Evolutionary conservation across 2,113 vertebrate genomes (phyloP), one percentile per base, ranked within the genome.

Genomic region (Hemibates koningsi): DNA sequence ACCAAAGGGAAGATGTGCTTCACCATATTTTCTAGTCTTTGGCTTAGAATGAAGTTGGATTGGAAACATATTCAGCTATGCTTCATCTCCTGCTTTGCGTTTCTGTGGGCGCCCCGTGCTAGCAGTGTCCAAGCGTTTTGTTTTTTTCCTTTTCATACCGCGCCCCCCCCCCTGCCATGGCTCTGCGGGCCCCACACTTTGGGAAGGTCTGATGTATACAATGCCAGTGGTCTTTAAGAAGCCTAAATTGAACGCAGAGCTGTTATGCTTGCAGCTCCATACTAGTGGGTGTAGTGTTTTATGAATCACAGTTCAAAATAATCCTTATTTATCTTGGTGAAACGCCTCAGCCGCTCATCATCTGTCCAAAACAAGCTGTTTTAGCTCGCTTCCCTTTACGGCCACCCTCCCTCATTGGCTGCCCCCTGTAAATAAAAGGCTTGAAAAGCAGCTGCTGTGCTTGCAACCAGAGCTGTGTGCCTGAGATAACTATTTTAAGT

Each of bases 211-310:
- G 57, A 85, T 88, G 71, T 82, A 50, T 81, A 73, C 91, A 88
- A 87, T 88, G 82, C 86, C 87, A 90, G 88, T 87, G 71, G 32
- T 86, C 21, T 73, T 50, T 57, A 81, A 86, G 86, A 84, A 87
- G 61, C 76, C 29, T 68, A 86, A 71, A 38, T 73, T 24, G 71
- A 90, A 90, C 80, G 52, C 6, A 24, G 38, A 16, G 7, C 38
- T 45, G 21, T 27, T 24, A 71, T 76, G 43, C 16, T 73, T 48
- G 41, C 68, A 76, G 41, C 68, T 48, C 14, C 41, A 29, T 48
- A 29, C 41, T 48, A 29, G 14, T 29, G 12, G 24, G 45, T 66
- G 27, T 32, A 32, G 43, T 19, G 16, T 76, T 48, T 48, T 50
- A 50, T 78, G 27, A 32, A 11, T 50, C 16, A 50, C 4, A 78